Percentiles rank a stretch among this genome's conserved stretches.
These are phyloP conservation scores for Crypturellus undulatus DNA, from an alignment of 2,113 vertebrate species.

Conservation along the genomic window DNA sequence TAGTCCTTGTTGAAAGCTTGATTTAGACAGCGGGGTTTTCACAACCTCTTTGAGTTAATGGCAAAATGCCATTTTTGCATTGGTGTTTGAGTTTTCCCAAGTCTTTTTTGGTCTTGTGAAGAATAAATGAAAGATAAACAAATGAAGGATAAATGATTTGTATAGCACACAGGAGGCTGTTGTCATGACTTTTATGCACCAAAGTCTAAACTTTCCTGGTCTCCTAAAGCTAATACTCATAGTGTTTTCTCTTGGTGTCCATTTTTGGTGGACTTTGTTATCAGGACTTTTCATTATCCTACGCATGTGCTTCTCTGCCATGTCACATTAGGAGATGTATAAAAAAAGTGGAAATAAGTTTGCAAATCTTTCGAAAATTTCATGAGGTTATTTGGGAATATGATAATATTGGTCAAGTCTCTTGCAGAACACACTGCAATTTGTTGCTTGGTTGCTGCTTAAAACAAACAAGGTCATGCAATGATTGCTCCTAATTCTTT, in stretches of 20 bases:
- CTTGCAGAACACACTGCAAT: fast-evolving
- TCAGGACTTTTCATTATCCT: fast-evolving
- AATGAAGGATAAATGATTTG: fast-evolving
- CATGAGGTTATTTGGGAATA: background rate
- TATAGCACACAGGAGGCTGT: fast-evolving
- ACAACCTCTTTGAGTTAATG: background rate
- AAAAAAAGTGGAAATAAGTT: background rate
- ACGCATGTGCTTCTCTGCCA: background rate
- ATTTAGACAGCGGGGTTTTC: background rate
- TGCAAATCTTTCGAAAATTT: background rate
- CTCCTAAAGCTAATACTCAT: background rate
- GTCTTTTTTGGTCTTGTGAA: background rate
- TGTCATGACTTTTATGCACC: background rate
- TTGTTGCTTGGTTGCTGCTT: background rate
- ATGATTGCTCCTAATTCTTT: background rate
- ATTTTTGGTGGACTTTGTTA: background rate
- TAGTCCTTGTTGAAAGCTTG: background rate
- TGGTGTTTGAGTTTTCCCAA: background rate
- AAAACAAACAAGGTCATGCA: background rate
- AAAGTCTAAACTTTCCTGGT: background rate
- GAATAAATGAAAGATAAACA: background rate
- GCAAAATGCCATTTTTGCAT: background rate
- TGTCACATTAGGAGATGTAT: fast-evolving
- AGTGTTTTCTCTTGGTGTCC: fast-evolving
- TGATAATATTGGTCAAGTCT: fast-evolving